phyloP scores from a whole-genome alignment of 2,888 invertebrate species.

The Coelopa pilipes region DNA sequence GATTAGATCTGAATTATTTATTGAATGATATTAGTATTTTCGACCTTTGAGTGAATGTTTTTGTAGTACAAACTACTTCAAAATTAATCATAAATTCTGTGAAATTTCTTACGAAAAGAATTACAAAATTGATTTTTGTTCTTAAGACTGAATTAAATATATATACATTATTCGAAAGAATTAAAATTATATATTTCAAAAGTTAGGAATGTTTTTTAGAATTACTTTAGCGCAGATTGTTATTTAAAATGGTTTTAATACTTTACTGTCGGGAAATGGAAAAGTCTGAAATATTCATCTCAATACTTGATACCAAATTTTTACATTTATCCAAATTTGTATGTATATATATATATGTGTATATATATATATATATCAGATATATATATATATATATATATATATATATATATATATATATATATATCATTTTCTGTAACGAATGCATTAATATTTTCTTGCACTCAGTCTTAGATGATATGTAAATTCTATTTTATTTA shows the following conservation, averaged over 20 bases:
- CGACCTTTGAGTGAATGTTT: too few species aligned
- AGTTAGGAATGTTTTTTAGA: conserved; percentile 36
- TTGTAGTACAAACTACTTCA: too few species aligned
- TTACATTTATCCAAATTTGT: conserved; percentile 45
- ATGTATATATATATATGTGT: not conserved
- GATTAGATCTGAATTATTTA: too few species aligned
- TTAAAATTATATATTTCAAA: conserved; percentile 39
- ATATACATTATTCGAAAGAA: conserved; percentile 41
- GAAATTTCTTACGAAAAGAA: conserved; percentile 1
- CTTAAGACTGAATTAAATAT: conserved; percentile 43
- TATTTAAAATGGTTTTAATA: conserved; percentile 42
- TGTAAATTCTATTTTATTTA: not conserved
- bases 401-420: conserved; percentile 14
- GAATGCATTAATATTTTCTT: not conserved
- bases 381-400: conserved; percentile 22
- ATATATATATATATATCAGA: conserved; percentile 7
- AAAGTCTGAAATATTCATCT: conserved; percentile 49
- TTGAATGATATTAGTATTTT: too few species aligned
- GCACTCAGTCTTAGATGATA: not conserved
- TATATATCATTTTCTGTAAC: not conserved
- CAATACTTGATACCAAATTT: conserved; percentile 41
- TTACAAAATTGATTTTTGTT: conserved; percentile 35
- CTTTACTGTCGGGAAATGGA: conserved; percentile 32
- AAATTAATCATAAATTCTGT: too few species aligned
- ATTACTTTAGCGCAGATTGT: conserved; percentile 36